Percentiles rank a stretch among this genome's conserved stretches.
These are phyloP conservation scores for Microcaecilia unicolor DNA, from an alignment of 2,797 vertebrate species.

Conservation along the genomic window DNA sequence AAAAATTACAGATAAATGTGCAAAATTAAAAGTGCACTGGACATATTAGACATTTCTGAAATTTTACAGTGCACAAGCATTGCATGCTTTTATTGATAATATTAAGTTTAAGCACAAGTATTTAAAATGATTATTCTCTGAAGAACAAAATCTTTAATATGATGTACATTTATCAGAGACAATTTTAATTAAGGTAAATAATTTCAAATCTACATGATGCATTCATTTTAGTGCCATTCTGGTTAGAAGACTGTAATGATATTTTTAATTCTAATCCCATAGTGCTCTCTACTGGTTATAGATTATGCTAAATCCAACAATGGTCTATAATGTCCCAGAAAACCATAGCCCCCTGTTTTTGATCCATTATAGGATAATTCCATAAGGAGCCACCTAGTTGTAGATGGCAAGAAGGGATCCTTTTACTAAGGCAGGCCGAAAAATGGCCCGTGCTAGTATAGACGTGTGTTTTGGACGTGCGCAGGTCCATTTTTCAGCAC, in stretches of 20 bases:
- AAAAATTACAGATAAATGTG: no score
- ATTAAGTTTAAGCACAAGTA: conserved; percentile 11
- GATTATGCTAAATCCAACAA: conserved; percentile 39
- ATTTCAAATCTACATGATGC: conserved; percentile 20
- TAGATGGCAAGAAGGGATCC: no score
- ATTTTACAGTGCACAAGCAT: no score
- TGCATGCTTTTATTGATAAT: conserved; percentile 21
- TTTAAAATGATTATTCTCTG: conserved; percentile 22
- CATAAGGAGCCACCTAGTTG: no score
- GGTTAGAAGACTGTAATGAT: conserved; percentile 9
- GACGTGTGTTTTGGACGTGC: no score
- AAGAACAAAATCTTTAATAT: conserved; percentile 18
- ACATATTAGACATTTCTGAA: no score
- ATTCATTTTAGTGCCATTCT: conserved; percentile 16
- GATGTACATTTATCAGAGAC: conserved; percentile 24
- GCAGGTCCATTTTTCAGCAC: no score
- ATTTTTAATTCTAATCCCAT: conserved; percentile 49
- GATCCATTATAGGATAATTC: no score
- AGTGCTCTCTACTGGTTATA: conserved; percentile 57
- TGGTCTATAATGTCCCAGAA: neutral
- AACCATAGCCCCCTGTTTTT: no score
- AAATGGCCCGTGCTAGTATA: no score
- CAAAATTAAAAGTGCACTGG: neutral
- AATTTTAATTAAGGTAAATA: conserved; percentile 28
- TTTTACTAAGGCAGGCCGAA: no score